A percentile compares a stretch with the other conserved stretches of the same genome.
Evolutionary conservation across 1,140 invertebrate species (phyloP).

Genomic region (Zophobas atratus): DNA sequence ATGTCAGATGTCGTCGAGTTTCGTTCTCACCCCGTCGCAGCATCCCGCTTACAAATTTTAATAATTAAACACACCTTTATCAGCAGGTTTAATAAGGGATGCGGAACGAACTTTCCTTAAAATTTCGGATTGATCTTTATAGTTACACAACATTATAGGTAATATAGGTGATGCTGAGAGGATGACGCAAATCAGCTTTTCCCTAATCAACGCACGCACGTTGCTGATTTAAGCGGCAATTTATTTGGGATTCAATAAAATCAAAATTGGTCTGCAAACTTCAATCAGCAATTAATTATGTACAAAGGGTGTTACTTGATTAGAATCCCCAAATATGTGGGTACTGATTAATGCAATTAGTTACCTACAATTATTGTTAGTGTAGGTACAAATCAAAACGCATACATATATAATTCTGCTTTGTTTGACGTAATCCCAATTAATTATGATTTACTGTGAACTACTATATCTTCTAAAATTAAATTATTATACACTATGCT

Average conservation of each 20-base stretch:
- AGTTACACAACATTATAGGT: conserved; percentile 26
- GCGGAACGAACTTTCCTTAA: not conserved
- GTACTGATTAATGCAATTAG: conserved; percentile 36
- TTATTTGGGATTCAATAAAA: conserved; percentile 42
- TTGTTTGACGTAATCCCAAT: not conserved
- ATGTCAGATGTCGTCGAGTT: conserved; percentile 35
- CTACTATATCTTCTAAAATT: conserved; percentile 4
- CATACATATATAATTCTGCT: conserved; percentile 11
- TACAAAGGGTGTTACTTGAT: conserved; percentile 35
- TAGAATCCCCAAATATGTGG: conserved; percentile 36
- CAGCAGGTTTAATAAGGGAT: conserved; percentile 4
- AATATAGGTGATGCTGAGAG: conserved; percentile 34
- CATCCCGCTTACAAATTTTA: conserved; percentile 25
- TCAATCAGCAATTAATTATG: conserved; percentile 47
- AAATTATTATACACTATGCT: not conserved
- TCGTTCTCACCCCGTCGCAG: not conserved
- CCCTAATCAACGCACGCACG: conserved; percentile 39
- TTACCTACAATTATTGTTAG: conserved; percentile 12
- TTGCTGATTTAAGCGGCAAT: conserved; percentile 44
- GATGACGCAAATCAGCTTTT: conserved; percentile 41
- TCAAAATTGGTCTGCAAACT: conserved; percentile 35
- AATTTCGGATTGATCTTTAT: conserved; percentile 16
- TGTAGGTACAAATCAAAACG: conserved; percentile 31
- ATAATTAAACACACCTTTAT: conserved; percentile 34
- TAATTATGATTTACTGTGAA: conserved; percentile 10